Percentiles rank a stretch among this genome's conserved stretches.
Conservation (phyloP, 1,140 invertebrate species). For the Cydia splendana region DNA sequence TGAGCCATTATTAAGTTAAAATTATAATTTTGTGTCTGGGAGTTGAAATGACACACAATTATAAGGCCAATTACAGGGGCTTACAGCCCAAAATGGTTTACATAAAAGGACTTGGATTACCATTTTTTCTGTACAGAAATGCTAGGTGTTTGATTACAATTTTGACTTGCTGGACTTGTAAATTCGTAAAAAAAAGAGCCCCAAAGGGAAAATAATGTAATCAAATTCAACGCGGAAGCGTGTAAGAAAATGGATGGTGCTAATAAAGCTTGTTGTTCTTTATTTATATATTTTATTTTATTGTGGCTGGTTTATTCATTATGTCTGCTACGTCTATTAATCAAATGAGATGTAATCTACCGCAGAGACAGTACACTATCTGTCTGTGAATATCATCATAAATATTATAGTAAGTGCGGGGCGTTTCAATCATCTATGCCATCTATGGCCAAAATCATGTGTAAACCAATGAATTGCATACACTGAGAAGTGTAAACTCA, state of each 20-base stretch:
- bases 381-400: neutral
- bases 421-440: neutral
- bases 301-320: neutral
- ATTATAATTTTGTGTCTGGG: neutral
- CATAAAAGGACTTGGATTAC: neutral
- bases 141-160: neutral
- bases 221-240: no score
- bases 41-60: neutral
- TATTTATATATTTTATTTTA: neutral
- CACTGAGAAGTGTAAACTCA: neutral
- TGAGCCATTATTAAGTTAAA: conserved; percentile 1
- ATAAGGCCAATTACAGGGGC: neutral
- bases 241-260: neutral
- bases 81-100: neutral
- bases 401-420: neutral
- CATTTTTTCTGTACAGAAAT: neutral
- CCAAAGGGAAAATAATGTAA: no score
- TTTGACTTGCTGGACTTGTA: neutral
- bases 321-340: conserved; percentile 6
- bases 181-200: neutral
- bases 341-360: neutral
- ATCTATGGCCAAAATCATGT: no score
- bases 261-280: neutral
- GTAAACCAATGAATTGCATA: neutral
- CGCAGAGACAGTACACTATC: neutral